Evolutionary conservation across 30 jellyfish, hydroid and myxozoan species (phyloP).

Genomic region (Cassiopea andromeda): DNA sequence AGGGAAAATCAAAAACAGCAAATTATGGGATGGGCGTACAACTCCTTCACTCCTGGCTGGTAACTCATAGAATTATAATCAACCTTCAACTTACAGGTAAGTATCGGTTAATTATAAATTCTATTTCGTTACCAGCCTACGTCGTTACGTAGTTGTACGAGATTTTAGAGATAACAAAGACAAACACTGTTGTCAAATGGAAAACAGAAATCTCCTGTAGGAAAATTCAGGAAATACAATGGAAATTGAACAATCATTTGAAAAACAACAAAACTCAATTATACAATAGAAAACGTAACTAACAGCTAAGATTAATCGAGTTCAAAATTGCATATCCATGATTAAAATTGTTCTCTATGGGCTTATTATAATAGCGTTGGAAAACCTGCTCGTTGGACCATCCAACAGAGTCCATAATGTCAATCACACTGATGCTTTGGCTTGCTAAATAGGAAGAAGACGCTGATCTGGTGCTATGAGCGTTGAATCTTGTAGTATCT

Average conservation of each 20-base stretch:
- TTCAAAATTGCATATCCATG: slow-evolving; percentile 11
- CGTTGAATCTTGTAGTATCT: slow-evolving; percentile 16
- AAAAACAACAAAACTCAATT: neutral
- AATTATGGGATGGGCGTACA: slow-evolving; percentile 47
- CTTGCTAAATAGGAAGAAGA: slow-evolving; percentile 27
- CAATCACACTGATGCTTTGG: neutral
- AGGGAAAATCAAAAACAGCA: neutral
- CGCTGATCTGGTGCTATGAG: slow-evolving; percentile 63
- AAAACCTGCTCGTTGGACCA: slow-evolving; percentile 32
- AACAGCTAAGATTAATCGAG: neutral
- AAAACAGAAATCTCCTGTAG: neutral
- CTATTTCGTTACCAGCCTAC: slow-evolving; percentile 66
- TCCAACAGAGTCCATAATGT: slow-evolving; percentile 34
- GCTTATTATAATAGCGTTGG: slow-evolving; percentile 32
- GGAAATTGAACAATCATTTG: neutral
- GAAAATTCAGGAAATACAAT: neutral
- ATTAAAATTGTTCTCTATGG: slow-evolving; percentile 3
- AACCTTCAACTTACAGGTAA: slow-evolving; percentile 66
- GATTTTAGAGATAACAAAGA: slow-evolving; percentile 61
- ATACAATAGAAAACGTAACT: neutral
- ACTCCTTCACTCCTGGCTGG: slow-evolving; percentile 77
- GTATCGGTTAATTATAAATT: slow-evolving; percentile 56
- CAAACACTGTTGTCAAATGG: neutral
- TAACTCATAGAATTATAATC: slow-evolving; percentile 68
- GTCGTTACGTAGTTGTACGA: slow-evolving; percentile 64